Evolutionary conservation across 2,797 vertebrate genomes (phyloP).

Genomic region (Silurus aristotelis): DNA sequence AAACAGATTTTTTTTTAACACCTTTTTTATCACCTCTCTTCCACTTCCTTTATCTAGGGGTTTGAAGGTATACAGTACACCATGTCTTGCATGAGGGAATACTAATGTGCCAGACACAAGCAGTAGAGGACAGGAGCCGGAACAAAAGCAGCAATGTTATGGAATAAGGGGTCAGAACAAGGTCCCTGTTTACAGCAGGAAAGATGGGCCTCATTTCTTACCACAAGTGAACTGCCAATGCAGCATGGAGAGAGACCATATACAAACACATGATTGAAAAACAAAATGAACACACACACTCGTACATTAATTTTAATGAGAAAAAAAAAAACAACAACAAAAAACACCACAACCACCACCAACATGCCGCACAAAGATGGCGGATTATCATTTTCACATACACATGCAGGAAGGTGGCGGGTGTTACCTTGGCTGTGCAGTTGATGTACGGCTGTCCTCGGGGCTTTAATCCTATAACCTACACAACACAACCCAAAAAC

Average conservation of each 20-base stretch:
- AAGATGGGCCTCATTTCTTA: constrained; percentile 66
- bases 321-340: neutral
- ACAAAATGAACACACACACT: constrained; percentile 46
- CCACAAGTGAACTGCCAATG: constrained; percentile 72
- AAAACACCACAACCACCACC: constrained; percentile 11
- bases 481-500: constrained; percentile 50
- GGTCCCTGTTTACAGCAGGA: constrained; percentile 50
- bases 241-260: constrained; percentile 70
- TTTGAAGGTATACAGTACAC: constrained; percentile 54
- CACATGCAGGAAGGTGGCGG: neutral
- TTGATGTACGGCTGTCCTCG: constrained; percentile 79
- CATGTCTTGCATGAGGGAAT: constrained; percentile 45
- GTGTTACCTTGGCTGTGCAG: constrained; percentile 83
- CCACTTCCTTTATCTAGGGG: constrained; percentile 34
- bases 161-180: constrained; percentile 40
- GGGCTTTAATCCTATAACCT: constrained; percentile 90
- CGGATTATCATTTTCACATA: neutral
- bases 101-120: constrained; percentile 52
- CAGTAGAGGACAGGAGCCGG: constrained; percentile 51
- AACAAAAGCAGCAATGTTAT: constrained; percentile 54
- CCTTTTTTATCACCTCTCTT: no score
- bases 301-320: constrained; percentile 2
- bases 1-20: no score
- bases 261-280: constrained; percentile 58
- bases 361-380: constrained; percentile 8